Conservation (phyloP, 2,797 vertebrate species). For the Orestias chungarensis region DNA sequence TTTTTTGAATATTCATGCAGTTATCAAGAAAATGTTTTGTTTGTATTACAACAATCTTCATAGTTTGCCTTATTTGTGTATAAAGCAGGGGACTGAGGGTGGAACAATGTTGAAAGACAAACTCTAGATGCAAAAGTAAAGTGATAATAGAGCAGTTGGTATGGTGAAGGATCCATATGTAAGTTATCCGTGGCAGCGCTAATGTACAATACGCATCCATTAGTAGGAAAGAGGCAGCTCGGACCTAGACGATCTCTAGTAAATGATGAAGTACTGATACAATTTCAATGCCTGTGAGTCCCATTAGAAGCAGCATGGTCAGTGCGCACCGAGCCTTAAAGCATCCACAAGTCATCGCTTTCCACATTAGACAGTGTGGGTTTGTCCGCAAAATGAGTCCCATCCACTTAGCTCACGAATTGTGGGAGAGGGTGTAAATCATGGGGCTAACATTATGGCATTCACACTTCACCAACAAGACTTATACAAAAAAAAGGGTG, state of each 20-base stretch:
- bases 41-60: neutral
- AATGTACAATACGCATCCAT: conserved; percentile 75
- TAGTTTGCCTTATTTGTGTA: neutral
- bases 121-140: conserved; percentile 34
- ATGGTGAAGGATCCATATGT: conserved; percentile 58
- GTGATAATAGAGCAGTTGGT: conserved; percentile 50
- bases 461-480: conserved; percentile 43
- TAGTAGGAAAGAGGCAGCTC: conserved; percentile 64
- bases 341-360: conserved; percentile 74
- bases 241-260: conserved; percentile 64
- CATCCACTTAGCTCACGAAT: conserved; percentile 65
- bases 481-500: conserved; percentile 19
- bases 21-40: neutral
- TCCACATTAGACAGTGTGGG: conserved; percentile 69
- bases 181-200: conserved; percentile 65
- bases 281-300: conserved; percentile 74
- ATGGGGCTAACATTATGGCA: conserved; percentile 38
- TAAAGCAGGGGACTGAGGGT: conserved; percentile 13
- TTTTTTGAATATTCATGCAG: neutral
- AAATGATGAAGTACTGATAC: conserved; percentile 76
- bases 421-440: conserved; percentile 58
- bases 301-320: conserved; percentile 75
- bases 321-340: conserved; percentile 62
- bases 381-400: conserved; percentile 66
- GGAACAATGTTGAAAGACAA: conserved; percentile 13